Base-by-base conservation (phyloP, 1,140 invertebrate genomes). In the Wiebesia pumilae region DNA sequence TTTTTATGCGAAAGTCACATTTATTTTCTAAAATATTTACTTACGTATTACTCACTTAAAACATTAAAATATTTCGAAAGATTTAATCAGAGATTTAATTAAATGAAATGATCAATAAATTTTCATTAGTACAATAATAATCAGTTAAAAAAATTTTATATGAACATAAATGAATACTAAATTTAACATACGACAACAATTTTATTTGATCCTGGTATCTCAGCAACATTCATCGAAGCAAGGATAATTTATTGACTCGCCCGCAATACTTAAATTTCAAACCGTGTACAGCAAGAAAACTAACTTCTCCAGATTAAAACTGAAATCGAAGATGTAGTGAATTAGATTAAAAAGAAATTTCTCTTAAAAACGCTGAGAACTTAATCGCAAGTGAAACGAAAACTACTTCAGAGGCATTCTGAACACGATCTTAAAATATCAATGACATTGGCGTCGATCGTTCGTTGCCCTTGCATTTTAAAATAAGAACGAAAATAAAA, bases 381-480 rank as follows among this genome's bases (percentile, higher is more conserved):
- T 9, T 79, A 79, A 35, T 62, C 21, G 33, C 33, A 38, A 27
- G 58, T 27, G 58, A 62, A 62, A 65, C 14, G 33, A 47, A 62
- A 81, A 65, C 51, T 35, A 0, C 51, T 79, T 62, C 30, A 14
- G 10, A 54, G 21, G 19, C 40, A 21, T 47, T 65, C 14, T 14
- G 33, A 81, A 65, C n/a, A 33, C 24, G 14, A 79, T 79, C 27
- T 51, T 43, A 19, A 67, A 69, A 69, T 69, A 81, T 69, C 47
- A 9, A 4, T 51, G 47, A 62, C 54, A 84, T 84, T 84, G 51
- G 54, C 33, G 51, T 65, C 54, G 69, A 75, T 73, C 69, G 82
- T 84, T 62, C 83, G 27, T 75, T 77, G 73, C 83, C 33, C 71
- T 83, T 65, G 47, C 27, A 16, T 12, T 35, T 62, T 7, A n/a